Percentiles rank a stretch among this genome's conserved stretches.
Evolutionary conservation across 1,140 invertebrate genomes (phyloP).

Genomic region (Penaeus indicus): DNA sequence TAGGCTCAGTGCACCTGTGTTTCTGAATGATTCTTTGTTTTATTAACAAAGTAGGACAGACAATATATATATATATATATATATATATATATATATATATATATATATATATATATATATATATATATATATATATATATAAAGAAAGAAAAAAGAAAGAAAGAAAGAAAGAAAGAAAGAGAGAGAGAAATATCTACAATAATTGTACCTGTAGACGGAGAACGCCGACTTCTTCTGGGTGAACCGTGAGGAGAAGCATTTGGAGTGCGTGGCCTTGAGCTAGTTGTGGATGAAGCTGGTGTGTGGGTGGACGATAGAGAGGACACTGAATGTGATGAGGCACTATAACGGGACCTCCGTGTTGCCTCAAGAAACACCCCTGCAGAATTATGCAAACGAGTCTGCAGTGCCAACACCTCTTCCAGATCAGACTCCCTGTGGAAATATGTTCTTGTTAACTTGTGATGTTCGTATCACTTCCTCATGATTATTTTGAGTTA

Average conservation of each 20-base stretch:
- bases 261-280: conserved; percentile 61
- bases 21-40: neutral
- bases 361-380: conserved; percentile 75
- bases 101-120: no score
- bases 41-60: neutral
- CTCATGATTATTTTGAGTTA: neutral
- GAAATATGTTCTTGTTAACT: neutral
- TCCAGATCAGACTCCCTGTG: conserved; percentile 78
- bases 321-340: neutral
- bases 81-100: no score
- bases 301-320: conserved; percentile 30
- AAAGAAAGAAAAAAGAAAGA: no score
- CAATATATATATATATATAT: no score
- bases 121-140: no score
- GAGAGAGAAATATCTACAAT: neutral
- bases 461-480: neutral
- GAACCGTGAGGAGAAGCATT: conserved; percentile 65
- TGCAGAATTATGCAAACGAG: conserved; percentile 77
- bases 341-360: conserved; percentile 37
- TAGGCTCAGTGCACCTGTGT: neutral
- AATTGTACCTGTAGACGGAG: conserved; percentile 50
- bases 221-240: conserved; percentile 55
- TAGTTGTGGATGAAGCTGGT: conserved; percentile 26
- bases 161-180: neutral
- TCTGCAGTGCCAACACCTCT: conserved; percentile 77